Evolutionary conservation across 2,888 invertebrate genomes (phyloP).

Genomic region (Ceramica pisi): DNA sequence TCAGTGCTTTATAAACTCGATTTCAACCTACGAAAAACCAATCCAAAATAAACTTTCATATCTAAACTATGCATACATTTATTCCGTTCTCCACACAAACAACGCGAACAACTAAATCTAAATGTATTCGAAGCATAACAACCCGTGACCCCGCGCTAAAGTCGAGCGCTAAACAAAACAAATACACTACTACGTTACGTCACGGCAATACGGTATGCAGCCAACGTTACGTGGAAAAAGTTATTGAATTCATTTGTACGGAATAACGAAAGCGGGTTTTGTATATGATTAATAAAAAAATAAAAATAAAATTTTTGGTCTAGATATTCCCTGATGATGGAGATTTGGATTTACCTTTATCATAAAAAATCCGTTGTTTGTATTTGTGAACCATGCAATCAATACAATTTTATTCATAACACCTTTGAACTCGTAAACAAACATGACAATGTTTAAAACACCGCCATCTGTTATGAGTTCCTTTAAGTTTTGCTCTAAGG

Average conservation of each 20-base stretch:
- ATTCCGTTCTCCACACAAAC: slow-evolving; percentile 29
- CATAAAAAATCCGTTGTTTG: background rate
- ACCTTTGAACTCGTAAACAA: slow-evolving; percentile 36
- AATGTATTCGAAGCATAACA: slow-evolving; percentile 54
- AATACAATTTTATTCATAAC: slow-evolving; percentile 13
- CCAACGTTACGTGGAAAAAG: slow-evolving; percentile 35
- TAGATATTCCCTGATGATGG: background rate
- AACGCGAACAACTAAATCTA: slow-evolving; percentile 41
- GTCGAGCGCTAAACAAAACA: slow-evolving; percentile 54
- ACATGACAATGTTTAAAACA: slow-evolving; percentile 15
- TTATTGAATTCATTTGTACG: slow-evolving; percentile 38
- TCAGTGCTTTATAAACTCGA: background rate
- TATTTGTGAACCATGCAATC: slow-evolving; percentile 14
- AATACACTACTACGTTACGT: slow-evolving; percentile 47
- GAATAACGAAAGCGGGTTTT: slow-evolving; percentile 22
- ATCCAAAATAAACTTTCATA: slow-evolving; percentile 19
- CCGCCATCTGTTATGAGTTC: slow-evolving; percentile 40
- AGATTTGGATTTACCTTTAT: background rate
- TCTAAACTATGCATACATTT: slow-evolving; percentile 22
- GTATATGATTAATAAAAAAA: background rate
- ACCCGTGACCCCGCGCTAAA: slow-evolving; percentile 54
- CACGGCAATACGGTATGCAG: slow-evolving; percentile 24
- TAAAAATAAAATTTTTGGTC: background rate
- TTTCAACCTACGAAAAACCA: slow-evolving; percentile 4
- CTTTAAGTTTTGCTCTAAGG: background rate